A percentile compares a stretch with the other conserved stretches of the same genome.
Conservation (phyloP, 2,113 vertebrate genomes). For the Chloroceryle aenea region DNA sequence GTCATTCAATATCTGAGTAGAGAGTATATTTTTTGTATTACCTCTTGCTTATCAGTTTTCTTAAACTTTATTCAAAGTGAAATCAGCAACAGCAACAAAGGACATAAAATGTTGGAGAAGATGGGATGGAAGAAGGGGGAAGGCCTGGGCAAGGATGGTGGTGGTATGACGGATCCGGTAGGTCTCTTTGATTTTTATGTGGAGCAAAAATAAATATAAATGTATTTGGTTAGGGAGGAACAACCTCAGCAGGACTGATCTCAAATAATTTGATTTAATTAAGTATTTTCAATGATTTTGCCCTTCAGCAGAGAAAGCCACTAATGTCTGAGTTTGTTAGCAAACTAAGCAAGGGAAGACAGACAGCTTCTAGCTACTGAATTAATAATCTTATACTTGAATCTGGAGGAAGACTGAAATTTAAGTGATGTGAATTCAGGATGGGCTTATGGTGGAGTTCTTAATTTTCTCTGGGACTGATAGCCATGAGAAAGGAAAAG, state of each 20-base stretch:
- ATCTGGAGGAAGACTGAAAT: neutral
- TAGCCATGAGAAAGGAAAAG: neutral
- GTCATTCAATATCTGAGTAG: neutral
- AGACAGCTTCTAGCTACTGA: neutral
- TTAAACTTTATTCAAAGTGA: slow-evolving; percentile 81
- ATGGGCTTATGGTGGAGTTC: neutral
- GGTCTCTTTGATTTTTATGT: slow-evolving; percentile 8
- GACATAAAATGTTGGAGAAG: slow-evolving; percentile 94
- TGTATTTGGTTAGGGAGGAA: neutral
- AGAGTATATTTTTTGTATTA: neutral
- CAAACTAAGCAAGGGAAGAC: neutral
- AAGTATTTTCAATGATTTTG: neutral
- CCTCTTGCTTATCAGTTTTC: neutral
- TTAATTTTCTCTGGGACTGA: neutral
- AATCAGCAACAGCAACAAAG: slow-evolving; percentile 94
- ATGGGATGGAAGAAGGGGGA: slow-evolving; percentile 99
- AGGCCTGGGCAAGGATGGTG: slow-evolving; percentile 91
- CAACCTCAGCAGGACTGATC: neutral
- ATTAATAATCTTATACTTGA: neutral
- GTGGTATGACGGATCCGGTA: slow-evolving; percentile 92
- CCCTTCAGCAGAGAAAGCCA: neutral
- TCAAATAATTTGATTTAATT: neutral
- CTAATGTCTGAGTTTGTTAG: neutral
- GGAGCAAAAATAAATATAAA: neutral
- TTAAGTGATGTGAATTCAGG: neutral